Percentiles rank a stretch among this genome's conserved stretches.
phyloP scores from a whole-genome alignment of 2,797 vertebrate genomes.

The Halcyon chelicuti region DNA sequence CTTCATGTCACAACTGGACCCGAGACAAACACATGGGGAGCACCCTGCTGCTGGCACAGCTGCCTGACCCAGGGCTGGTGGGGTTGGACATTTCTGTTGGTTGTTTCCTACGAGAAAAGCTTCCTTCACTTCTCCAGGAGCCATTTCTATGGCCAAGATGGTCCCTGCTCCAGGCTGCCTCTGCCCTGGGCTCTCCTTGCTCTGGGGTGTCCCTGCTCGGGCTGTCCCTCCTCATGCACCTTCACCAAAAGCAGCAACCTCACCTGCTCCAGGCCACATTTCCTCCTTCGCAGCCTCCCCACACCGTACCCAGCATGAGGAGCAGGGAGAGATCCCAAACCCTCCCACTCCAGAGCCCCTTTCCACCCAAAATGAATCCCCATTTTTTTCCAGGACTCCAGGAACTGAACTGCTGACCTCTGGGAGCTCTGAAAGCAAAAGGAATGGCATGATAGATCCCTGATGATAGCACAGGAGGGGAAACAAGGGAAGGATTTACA shows the following conservation, averaged over 20 bases:
- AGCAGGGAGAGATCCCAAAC: neutral
- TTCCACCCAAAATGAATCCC: neutral
- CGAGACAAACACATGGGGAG: fast-evolving
- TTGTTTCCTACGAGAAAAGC: neutral
- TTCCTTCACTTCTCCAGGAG: neutral
- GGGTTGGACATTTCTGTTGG: neutral
- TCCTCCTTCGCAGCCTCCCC: neutral
- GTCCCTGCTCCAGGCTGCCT: neutral
- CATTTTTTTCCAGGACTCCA: neutral
- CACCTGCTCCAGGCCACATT: neutral
- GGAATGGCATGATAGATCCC: neutral
- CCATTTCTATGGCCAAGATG: neutral
- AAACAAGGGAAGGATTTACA: conserved; percentile 46
- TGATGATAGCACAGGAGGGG: neutral
- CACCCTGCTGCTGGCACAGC: neutral
- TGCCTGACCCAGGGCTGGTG: neutral
- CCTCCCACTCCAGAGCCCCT: neutral
- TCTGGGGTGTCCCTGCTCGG: neutral
- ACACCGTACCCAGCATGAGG: neutral
- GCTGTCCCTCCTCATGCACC: neutral
- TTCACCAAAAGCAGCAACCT: neutral
- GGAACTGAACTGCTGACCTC: conserved; percentile 2
- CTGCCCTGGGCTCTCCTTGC: neutral
- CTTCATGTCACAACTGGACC: neutral
- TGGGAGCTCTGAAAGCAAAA: neutral